A percentile compares a stretch with the other conserved stretches of the same genome.
Evolutionary conservation across 2,113 vertebrate genomes (phyloP).

Genomic region (Petromus typicus): DNA sequence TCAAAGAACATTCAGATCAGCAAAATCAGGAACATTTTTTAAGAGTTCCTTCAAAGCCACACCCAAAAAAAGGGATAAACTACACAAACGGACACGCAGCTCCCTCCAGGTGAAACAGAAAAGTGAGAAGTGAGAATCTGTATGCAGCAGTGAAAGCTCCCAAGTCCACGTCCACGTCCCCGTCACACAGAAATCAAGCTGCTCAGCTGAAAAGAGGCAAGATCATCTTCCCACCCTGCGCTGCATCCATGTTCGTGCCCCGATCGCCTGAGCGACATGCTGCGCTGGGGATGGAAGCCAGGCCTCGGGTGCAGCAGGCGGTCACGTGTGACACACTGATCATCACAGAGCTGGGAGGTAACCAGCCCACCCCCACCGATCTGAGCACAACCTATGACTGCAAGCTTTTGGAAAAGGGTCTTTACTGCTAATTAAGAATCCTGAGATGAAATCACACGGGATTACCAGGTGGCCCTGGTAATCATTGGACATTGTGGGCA

Average conservation of each 20-base stretch:
- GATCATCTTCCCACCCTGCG: fast-evolving
- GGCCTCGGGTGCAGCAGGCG: not conserved
- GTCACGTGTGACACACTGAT: not conserved
- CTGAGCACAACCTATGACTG: fast-evolving
- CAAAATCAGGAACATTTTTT: not conserved
- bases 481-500: no score
- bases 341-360: not conserved
- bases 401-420: not conserved
- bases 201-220: not conserved
- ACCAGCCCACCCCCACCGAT: fast-evolving
- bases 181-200: not conserved
- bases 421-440: not conserved
- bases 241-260: not conserved
- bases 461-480: not conserved
- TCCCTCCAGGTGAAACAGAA: not conserved
- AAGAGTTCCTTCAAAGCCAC: not conserved
- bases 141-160: not conserved
- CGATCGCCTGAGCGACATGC: not conserved
- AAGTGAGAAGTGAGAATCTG: not conserved
- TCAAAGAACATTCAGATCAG: not conserved
- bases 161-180: not conserved
- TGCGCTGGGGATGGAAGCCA: not conserved
- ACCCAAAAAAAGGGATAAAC: not conserved
- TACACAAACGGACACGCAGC: not conserved
- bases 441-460: not conserved